Evolutionary conservation across 2,888 invertebrate species (phyloP).

Genomic region (Leptinotarsa peninsularis): DNA sequence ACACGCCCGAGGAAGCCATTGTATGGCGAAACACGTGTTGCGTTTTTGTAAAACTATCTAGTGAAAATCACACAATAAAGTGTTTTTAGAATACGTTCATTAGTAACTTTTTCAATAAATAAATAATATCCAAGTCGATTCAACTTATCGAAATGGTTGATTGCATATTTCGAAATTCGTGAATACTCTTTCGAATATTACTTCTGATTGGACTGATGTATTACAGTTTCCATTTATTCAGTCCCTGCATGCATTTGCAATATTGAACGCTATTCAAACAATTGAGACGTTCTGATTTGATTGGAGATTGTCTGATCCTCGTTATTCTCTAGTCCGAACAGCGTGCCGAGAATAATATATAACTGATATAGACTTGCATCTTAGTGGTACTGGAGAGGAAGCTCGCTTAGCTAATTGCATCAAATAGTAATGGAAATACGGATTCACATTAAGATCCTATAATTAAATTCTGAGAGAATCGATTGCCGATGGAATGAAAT

Average conservation of each 20-base stretch:
- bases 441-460: conserved; percentile 9
- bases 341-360: conserved; percentile 21
- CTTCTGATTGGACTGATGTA: neutral
- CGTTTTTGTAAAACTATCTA: no score
- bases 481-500: neutral
- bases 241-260: conserved; percentile 15
- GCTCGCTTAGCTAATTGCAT: conserved; percentile 23
- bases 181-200: no score
- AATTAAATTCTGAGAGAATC: conserved; percentile 6
- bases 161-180: no score
- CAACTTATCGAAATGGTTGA: no score
- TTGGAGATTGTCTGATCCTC: conserved; percentile 27
- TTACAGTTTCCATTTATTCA: neutral
- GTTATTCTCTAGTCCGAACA: neutral
- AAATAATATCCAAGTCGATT: no score
- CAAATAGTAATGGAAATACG: conserved; percentile 20
- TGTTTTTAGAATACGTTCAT: no score
- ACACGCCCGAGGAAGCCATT: no score
- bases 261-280: conserved; percentile 21
- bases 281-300: conserved; percentile 16
- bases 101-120: no score
- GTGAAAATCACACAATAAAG: no score
- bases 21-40: no score
- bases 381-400: conserved; percentile 4
- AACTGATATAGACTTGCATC: conserved; percentile 12